Conservation (phyloP, 2,113 vertebrate species). For the Phaethon lepturus region DNA sequence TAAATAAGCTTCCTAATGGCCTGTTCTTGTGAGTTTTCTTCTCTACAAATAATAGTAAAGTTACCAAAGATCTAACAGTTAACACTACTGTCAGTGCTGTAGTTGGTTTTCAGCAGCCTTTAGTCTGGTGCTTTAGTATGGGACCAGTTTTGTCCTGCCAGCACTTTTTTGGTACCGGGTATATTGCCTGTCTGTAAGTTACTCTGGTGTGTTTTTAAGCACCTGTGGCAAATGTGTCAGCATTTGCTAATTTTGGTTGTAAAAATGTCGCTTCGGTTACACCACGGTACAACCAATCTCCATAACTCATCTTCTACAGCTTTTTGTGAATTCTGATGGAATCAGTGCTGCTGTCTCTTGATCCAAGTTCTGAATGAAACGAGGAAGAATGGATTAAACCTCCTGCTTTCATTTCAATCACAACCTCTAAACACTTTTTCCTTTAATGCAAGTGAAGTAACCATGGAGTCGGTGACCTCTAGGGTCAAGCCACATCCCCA, state of each 20-base stretch:
- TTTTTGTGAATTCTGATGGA: neutral
- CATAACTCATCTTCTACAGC: neutral
- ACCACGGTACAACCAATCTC: fast-evolving
- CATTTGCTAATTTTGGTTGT: neutral
- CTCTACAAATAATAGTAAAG: neutral
- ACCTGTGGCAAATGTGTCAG: neutral
- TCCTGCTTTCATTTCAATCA: neutral
- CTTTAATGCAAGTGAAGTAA: neutral
- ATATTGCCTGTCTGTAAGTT: neutral
- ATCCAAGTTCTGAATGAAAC: neutral
- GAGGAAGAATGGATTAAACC: neutral
- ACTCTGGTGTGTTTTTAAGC: neutral
- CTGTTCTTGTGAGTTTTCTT: neutral
- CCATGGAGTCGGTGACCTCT: neutral
- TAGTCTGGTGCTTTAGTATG: neutral
- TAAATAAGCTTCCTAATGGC: neutral
- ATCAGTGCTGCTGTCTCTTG: neutral
- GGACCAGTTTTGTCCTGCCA: neutral
- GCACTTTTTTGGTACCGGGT: neutral
- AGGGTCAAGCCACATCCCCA: neutral
- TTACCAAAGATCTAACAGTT: neutral
- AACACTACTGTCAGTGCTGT: neutral
- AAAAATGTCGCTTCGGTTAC: neutral
- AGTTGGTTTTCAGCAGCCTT: neutral
- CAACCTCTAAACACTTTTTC: neutral